A percentile compares a stretch with the other conserved stretches of the same genome.
Conservation (phyloP, 2,888 invertebrate genomes). For the Xanthia togata region DNA sequence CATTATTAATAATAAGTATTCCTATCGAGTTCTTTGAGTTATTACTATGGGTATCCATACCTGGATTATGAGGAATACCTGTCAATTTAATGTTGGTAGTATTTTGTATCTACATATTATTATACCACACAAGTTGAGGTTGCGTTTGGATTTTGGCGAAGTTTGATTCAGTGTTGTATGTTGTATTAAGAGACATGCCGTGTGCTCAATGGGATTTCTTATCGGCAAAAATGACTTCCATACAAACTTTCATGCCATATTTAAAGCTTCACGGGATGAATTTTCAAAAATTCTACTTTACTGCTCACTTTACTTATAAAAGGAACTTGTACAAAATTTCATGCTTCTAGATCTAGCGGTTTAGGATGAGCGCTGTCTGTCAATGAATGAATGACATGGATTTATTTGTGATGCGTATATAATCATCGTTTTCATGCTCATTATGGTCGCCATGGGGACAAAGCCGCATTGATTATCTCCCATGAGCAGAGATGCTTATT, state of each 20-base stretch:
- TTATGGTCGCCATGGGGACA: neutral
- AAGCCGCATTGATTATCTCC: neutral
- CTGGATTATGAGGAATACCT: conserved; percentile 24
- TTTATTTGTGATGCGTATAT: neutral
- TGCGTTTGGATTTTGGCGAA: neutral
- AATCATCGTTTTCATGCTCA: neutral
- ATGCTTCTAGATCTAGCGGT: too few relatives aligned
- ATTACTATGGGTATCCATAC: conserved; percentile 41
- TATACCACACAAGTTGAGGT: conserved; percentile 46
- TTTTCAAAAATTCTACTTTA: neutral
- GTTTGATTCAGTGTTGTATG: neutral
- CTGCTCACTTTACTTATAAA: neutral
- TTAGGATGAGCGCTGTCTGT: too few relatives aligned
- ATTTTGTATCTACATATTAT: neutral
- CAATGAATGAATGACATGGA: neutral
- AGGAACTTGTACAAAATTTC: too few relatives aligned
- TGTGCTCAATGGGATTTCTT: too few relatives aligned
- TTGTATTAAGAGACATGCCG: too few relatives aligned
- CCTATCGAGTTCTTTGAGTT: conserved; percentile 13
- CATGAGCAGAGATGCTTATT: conserved; percentile 5
- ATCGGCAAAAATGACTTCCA: neutral
- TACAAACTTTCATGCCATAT: neutral
- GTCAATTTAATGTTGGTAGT: conserved; percentile 11
- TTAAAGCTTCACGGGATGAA: too few relatives aligned
- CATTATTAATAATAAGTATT: conserved; percentile 49